Evolutionary conservation across 2,113 vertebrate genomes (phyloP).

Genomic region (Hippotragus niger): DNA sequence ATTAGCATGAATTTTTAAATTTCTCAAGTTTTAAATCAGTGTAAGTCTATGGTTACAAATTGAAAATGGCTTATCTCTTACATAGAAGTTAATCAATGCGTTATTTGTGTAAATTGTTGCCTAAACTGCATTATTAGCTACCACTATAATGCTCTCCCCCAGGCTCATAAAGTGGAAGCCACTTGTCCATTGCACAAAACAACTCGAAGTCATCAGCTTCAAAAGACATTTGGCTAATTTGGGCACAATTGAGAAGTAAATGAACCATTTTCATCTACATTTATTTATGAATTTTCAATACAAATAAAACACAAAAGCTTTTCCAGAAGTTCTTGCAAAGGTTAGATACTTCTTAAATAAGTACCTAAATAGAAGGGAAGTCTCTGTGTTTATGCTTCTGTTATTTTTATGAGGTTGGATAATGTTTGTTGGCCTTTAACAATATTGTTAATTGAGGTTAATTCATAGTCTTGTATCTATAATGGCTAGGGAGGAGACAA

Average conservation of each 20-base stretch:
- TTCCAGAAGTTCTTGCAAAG: neutral
- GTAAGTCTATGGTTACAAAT: neutral
- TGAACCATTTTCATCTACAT: neutral
- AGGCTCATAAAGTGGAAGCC: neutral
- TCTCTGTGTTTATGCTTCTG: neutral
- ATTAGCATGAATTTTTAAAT: neutral
- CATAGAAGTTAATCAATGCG: neutral
- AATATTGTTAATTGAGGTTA: neutral
- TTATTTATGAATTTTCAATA: conserved; percentile 42
- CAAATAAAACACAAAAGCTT: neutral
- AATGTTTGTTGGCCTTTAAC: neutral
- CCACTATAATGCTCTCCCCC: neutral
- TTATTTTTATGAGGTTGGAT: neutral
- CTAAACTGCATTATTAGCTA: neutral
- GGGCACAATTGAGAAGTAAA: neutral
- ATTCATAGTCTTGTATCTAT: neutral
- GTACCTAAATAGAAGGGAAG: neutral
- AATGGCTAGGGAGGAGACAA: neutral
- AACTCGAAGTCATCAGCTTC: neutral
- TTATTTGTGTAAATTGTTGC: neutral
- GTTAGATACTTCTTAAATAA: neutral
- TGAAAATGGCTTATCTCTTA: neutral
- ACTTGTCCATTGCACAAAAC: neutral
- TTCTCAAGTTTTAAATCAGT: neutral
- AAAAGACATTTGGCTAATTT: conserved; percentile 20